phyloP scores from a whole-genome alignment of 2,797 vertebrate genomes.

The Notamacropus eugenii region DNA sequence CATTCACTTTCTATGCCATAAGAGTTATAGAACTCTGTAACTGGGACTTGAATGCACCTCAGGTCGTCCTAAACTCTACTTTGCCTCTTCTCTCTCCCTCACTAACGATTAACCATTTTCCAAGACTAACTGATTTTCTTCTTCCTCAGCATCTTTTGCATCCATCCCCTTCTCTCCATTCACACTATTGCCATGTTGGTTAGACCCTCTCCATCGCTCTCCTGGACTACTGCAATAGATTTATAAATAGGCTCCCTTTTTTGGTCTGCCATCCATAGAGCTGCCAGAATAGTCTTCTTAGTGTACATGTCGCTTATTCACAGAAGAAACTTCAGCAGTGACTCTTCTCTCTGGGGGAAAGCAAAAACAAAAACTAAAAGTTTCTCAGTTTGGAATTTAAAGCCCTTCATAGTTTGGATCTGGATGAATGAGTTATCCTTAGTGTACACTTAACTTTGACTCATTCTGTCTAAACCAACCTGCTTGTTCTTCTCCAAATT shows the following conservation, averaged over 20 bases:
- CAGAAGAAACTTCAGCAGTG: no score
- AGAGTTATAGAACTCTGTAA: background rate
- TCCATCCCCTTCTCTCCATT: no score
- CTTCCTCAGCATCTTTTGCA: background rate
- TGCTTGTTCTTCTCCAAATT: background rate
- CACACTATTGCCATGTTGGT: no score
- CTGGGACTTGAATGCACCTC: background rate
- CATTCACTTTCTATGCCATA: background rate
- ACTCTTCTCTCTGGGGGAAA: no score
- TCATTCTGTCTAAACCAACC: background rate
- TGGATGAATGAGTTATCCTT: background rate
- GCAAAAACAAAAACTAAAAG: no score
- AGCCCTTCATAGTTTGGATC: background rate
- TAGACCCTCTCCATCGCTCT: no score
- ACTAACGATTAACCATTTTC: background rate
- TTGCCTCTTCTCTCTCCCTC: background rate
- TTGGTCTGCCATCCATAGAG: no score
- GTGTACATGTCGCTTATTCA: no score
- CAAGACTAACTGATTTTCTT: background rate
- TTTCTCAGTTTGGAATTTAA: no score
- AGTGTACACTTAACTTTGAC: background rate
- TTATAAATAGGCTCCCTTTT: no score
- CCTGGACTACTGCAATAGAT: no score
- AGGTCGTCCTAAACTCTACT: background rate
- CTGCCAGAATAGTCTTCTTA: no score